Conservation (phyloP, 2,797 vertebrate genomes). For the Myotis planiceps region DNA sequence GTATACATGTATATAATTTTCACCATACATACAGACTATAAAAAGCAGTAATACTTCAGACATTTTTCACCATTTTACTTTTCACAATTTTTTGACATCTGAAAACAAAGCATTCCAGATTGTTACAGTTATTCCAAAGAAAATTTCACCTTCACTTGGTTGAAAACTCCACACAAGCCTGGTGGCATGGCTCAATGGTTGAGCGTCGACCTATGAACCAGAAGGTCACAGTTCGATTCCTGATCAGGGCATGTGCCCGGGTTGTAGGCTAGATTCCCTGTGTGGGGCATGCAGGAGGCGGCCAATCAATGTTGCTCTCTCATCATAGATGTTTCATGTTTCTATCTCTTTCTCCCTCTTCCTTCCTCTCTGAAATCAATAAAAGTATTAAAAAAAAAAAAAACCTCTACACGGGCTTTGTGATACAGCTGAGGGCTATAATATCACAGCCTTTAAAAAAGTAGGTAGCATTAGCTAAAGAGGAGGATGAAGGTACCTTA, state of each 20-base stretch:
- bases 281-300: too few species aligned
- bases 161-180: background rate
- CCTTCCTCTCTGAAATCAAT: too few species aligned
- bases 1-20: accelerated
- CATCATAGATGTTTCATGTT: too few species aligned
- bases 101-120: background rate
- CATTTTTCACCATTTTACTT: background rate
- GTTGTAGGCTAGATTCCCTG: too few species aligned
- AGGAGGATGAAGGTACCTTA: slow-evolving; percentile 78
- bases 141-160: background rate
- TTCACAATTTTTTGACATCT: background rate
- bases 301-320: too few species aligned
- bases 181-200: background rate
- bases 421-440: background rate
- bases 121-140: background rate
- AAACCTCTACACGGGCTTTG: background rate
- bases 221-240: too few species aligned
- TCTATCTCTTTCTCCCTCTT: too few species aligned
- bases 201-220: too few species aligned
- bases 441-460: slow-evolving; percentile 16
- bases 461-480: slow-evolving; percentile 72
- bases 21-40: background rate
- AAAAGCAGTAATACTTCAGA: background rate
- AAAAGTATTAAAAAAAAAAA: too few species aligned
- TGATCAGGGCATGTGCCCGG: too few species aligned